Conservation (phyloP, 2,888 invertebrate genomes). For the Epinotia bilunana region DNA sequence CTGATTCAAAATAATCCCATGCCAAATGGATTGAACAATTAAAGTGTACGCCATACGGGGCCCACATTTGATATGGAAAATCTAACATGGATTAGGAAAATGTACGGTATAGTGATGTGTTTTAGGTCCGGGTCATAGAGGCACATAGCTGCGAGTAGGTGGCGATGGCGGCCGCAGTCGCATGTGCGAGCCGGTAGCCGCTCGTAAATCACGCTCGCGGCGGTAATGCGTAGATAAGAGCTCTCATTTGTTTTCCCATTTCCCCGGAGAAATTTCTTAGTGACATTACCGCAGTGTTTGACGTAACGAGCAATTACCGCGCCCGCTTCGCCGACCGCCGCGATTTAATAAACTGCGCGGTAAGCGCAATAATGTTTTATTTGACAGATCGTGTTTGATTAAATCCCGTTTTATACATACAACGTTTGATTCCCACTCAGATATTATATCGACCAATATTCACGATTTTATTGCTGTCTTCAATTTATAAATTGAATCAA, state of each 20-base stretch:
- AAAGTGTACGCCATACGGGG: too few relatives aligned
- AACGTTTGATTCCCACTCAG: not conserved
- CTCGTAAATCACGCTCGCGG: constrained; percentile 78
- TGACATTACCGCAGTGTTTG: constrained; percentile 73
- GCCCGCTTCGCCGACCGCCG: constrained; percentile 20
- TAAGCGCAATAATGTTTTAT: constrained; percentile 35
- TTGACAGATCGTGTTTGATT: constrained; percentile 36
- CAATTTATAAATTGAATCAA: constrained; percentile 17
- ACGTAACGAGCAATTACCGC: constrained; percentile 73
- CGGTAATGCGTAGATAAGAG: constrained; percentile 82
- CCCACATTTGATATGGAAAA: not conserved
- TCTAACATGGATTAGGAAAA: not conserved
- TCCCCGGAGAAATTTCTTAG: constrained; percentile 80
- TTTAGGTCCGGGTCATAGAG: constrained; percentile 6
- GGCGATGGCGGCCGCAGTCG: constrained; percentile 49
- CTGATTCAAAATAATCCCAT: too few relatives aligned
- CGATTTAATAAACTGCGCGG: constrained; percentile 43
- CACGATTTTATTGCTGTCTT: not conserved
- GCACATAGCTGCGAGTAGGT: constrained; percentile 22
- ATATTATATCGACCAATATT: not conserved
- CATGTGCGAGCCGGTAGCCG: constrained; percentile 67
- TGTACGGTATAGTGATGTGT: constrained; percentile 12
- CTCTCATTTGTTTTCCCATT: constrained; percentile 83
- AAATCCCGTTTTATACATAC: constrained; percentile 15
- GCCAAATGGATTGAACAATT: too few relatives aligned